Percentiles rank a stretch among this genome's conserved stretches.
Evolutionary conservation across 2,113 vertebrate genomes (phyloP).

Genomic region (Ondatra zibethicus): DNA sequence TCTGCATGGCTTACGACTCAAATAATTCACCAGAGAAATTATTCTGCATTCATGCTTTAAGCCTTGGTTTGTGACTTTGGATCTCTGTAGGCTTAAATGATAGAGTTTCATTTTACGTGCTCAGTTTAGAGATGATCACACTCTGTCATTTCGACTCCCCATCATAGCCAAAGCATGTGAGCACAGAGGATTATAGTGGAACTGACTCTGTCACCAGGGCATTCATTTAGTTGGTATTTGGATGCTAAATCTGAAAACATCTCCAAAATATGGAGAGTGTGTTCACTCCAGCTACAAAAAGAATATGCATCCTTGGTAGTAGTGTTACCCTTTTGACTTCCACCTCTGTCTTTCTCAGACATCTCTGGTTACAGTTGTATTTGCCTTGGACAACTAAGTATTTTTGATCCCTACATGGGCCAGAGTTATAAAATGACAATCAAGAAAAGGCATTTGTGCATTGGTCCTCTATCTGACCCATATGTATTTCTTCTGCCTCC

Average conservation of each 20-base stretch:
- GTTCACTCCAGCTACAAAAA: conserved; percentile 9
- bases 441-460: conserved; percentile 55
- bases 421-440: conserved; percentile 32
- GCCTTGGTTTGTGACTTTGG: conserved; percentile 26
- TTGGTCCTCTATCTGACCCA: conserved; percentile 21
- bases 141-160: conserved; percentile 52
- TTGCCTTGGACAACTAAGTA: conserved; percentile 55
- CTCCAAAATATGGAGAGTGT: conserved; percentile 7
- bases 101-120: conserved; percentile 8
- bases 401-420: conserved; percentile 14
- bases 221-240: neutral
- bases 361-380: conserved; percentile 43
- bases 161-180: conserved; percentile 50
- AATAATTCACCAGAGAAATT: conserved; percentile 2
- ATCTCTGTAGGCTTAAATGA: conserved; percentile 17
- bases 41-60: neutral
- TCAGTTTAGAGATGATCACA: conserved; percentile 34
- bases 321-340: neutral
- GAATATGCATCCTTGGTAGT: neutral
- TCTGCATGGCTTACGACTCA: neutral
- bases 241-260: conserved; percentile 44
- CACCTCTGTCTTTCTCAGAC: conserved; percentile 18
- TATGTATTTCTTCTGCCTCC: conserved; percentile 24
- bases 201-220: neutral
- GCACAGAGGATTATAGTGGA: conserved; percentile 10